Percentiles rank a stretch among this genome's conserved stretches.
Conservation (phyloP, 2,113 vertebrate species). For the Oncorhynchus keta region DNA sequence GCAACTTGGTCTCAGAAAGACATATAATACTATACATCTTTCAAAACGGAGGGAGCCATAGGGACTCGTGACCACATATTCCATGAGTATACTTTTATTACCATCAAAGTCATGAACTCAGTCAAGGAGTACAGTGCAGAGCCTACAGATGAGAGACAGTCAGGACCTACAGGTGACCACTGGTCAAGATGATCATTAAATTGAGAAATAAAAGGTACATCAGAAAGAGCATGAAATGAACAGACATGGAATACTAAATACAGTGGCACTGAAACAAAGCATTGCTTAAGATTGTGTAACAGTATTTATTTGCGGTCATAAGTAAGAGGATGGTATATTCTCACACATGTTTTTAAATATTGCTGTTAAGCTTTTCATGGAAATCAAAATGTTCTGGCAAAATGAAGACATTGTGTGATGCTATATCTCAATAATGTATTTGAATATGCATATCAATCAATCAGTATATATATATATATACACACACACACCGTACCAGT, state of each 20-base stretch:
- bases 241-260: slow-evolving; percentile 54
- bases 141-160: slow-evolving; percentile 62
- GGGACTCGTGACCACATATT: neutral
- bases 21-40: no score
- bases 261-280: slow-evolving; percentile 50
- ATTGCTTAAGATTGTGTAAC: slow-evolving; percentile 60
- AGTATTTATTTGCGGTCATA: slow-evolving; percentile 62
- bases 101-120: slow-evolving; percentile 69
- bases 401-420: slow-evolving; percentile 30
- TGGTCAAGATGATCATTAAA: slow-evolving; percentile 57
- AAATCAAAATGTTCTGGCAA: slow-evolving; percentile 27
- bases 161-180: slow-evolving; percentile 55
- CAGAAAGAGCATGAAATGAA: slow-evolving; percentile 47
- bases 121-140: slow-evolving; percentile 67
- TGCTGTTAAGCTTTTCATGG: slow-evolving; percentile 31
- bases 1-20: no score
- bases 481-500: no score
- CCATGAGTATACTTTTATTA: slow-evolving; percentile 65
- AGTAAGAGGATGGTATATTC: slow-evolving; percentile 47
- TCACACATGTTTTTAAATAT: slow-evolving; percentile 41
- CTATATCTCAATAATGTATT: slow-evolving; percentile 3
- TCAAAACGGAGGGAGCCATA: no score
- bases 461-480: no score
- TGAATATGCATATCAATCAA: neutral
- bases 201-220: slow-evolving; percentile 60